These are phyloP conservation scores for Oedothorax gibbosus DNA, from an alignment of 1,140 invertebrate species.

Conservation along the genomic window DNA sequence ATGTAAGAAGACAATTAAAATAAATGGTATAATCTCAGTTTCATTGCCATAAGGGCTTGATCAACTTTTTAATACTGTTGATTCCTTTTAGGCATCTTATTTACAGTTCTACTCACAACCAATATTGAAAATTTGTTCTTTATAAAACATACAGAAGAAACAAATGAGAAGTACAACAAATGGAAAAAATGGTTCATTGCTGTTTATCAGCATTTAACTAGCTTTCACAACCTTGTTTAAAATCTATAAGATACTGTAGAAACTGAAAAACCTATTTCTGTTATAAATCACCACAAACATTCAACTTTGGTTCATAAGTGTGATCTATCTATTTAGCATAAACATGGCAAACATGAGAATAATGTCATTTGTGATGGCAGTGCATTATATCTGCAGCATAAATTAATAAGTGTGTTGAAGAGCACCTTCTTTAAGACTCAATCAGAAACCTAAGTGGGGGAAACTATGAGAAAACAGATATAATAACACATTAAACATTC, in stretches of 20 bases:
- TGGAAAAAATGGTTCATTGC: slow-evolving; percentile 43
- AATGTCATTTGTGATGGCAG: slow-evolving; percentile 56
- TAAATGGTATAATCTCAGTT: slow-evolving; percentile 35
- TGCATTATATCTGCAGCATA: slow-evolving; percentile 51
- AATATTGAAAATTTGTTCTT: slow-evolving; percentile 58
- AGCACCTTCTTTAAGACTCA: slow-evolving; percentile 47
- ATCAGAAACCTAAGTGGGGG: slow-evolving; percentile 42
- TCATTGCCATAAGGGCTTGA: slow-evolving; percentile 33
- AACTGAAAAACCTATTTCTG: slow-evolving; percentile 47
- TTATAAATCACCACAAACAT: slow-evolving; percentile 46
- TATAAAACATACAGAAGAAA: slow-evolving; percentile 46
- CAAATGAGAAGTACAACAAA: slow-evolving; percentile 42
- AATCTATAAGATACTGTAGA: slow-evolving; percentile 41
- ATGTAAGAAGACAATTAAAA: slow-evolving; percentile 24
- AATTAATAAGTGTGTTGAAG: slow-evolving; percentile 47
- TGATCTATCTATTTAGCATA: slow-evolving; percentile 55
- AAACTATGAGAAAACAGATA: slow-evolving; percentile 30
- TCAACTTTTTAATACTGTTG: slow-evolving; percentile 45
- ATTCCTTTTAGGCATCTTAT: slow-evolving; percentile 41
- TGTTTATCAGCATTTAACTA: slow-evolving; percentile 45
- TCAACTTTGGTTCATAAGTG: slow-evolving; percentile 50
- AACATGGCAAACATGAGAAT: slow-evolving; percentile 55
- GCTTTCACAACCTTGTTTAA: slow-evolving; percentile 28
- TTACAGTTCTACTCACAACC: slow-evolving; percentile 39
- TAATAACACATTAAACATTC: slow-evolving; percentile 27